Base-by-base conservation (phyloP, 2,797 vertebrate species). In the Semotilus atromaculatus region DNA sequence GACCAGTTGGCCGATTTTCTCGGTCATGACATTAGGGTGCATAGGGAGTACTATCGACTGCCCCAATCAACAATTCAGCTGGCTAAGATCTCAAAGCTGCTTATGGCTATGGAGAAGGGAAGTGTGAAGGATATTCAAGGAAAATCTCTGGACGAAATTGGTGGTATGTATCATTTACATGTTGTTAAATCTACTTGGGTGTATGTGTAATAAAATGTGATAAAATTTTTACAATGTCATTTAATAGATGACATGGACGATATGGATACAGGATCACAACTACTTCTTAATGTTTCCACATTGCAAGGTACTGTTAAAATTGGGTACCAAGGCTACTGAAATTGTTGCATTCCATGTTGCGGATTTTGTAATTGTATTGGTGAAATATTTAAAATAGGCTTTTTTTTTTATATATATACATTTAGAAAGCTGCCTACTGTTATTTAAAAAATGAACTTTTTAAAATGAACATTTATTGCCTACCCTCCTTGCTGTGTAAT, bases 61-160 rank as follows among this genome's bases (percentile, higher is more conserved):
- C 38, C 38, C 38, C 7, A 40, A 8, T 40, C 38, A 8, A 40
- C 88, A 51, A 71, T 89, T 40, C 38, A 40, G 38, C 38, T 40
- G 38, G 7, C 38, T 40, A 40, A 40, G 38, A 88, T 89, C 70
- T 85, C 77, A 70, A 90, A 90, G 55, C 81, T 90, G 43, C 84
- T 90, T 4, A 84, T 88, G 26, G 89, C 90, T 38, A 88, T 89
- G 86, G 90, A 90, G 68, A 88, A 86, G 68, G 90, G 87, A 58
- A 86, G 84, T 53, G 83, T 88, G 85, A 86, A 76, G 81, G 83
- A 88, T 55, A 83, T 86, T n/a, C 74, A 87, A 45, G 70, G 70
- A 71, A 81, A 80, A 83, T 72, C 70, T 66, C 77, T 87, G n/a
- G 81, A 43, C 11, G 75, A 83, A 73, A 80, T 68, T 87, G 76